A percentile compares a stretch with the other conserved stretches of the same genome.
phyloP scores from a whole-genome alignment of 2,888 invertebrate species.

The Nowickia ferox region DNA sequence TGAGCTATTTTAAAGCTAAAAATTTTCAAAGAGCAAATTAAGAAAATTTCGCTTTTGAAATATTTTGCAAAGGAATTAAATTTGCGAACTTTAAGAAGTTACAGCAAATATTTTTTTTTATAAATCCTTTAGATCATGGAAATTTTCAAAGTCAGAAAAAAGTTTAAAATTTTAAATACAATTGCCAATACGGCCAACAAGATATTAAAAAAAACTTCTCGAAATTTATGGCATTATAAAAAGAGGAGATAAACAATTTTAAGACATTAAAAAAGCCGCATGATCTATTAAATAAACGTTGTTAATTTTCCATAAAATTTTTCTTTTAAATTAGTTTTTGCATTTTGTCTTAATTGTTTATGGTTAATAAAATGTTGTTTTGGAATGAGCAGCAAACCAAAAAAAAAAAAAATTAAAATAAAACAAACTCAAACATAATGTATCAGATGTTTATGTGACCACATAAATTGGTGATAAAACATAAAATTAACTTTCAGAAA shows the following conservation, averaged over 20 bases:
- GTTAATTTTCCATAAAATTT: constrained; percentile 39
- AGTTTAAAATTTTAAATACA: background rate
- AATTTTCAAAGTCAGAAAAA: background rate
- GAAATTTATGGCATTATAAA: constrained; percentile 41
- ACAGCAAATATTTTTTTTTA: too few relatives aligned
- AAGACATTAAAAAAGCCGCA: constrained; percentile 42
- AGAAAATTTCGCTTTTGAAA: too few relatives aligned
- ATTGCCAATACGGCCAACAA: background rate
- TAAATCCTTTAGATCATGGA: too few relatives aligned
- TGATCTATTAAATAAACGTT: constrained; percentile 25
- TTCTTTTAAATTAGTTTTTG: background rate
- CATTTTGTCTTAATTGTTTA: constrained; percentile 27
- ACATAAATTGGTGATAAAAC: constrained; percentile 70
- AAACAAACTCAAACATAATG: background rate
- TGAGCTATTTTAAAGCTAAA: background rate
- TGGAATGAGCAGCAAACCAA: background rate
- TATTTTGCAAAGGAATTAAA: too few relatives aligned
- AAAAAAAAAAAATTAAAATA: constrained; percentile 6
- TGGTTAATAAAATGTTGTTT: constrained; percentile 22
- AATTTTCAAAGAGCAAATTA: too few relatives aligned
- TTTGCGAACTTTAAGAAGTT: too few relatives aligned
- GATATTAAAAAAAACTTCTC: background rate
- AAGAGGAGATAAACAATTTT: background rate
- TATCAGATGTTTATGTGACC: constrained; percentile 54
- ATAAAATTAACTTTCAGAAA: constrained; percentile 41